Percentiles rank a stretch among this genome's conserved stretches.
These are phyloP conservation scores for silkworm (Bombyx mori) DNA, from an alignment of 1,140 invertebrate genomes.

Conservation along the genomic window DNA sequence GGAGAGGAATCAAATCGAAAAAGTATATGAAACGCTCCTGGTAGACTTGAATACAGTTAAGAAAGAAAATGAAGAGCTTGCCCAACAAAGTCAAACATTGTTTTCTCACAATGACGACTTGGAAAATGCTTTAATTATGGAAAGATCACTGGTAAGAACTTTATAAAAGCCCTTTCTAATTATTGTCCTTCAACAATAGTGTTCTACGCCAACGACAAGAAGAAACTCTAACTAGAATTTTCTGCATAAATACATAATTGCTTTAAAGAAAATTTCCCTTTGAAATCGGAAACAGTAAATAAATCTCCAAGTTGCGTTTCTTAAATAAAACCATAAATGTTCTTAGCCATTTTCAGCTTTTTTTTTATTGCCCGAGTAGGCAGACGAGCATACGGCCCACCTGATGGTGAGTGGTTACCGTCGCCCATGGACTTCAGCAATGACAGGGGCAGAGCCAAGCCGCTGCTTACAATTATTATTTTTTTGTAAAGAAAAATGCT, in stretches of 20 bases:
- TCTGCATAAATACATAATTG: background rate
- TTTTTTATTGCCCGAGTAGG: too few species aligned
- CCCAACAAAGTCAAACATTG: slow-evolving; percentile 30
- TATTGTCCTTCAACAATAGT: too few species aligned
- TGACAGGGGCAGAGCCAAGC: too few species aligned
- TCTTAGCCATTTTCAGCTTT: too few species aligned
- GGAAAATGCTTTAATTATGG: slow-evolving; percentile 33
- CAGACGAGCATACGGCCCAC: too few species aligned
- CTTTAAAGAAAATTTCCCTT: slow-evolving; percentile 3
- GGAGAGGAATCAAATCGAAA: slow-evolving; percentile 39
- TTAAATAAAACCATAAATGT: background rate
- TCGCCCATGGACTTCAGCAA: too few species aligned
- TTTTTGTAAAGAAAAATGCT: background rate
- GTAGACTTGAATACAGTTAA: slow-evolving; percentile 25
- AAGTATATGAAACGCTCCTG: slow-evolving; percentile 20
- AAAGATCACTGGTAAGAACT: slow-evolving; percentile 31
- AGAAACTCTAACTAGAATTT: too few species aligned
- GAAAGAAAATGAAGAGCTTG: slow-evolving; percentile 31
- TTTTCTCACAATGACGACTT: slow-evolving; percentile 32
- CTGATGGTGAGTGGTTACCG: too few species aligned
- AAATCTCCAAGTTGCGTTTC: background rate
- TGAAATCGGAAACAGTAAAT: background rate
- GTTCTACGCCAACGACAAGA: too few species aligned
- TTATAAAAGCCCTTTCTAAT: too few species aligned
- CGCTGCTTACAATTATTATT: background rate